Evolutionary conservation across 2,113 vertebrate genomes (phyloP).

Genomic region (Cebidichthys violaceus): DNA sequence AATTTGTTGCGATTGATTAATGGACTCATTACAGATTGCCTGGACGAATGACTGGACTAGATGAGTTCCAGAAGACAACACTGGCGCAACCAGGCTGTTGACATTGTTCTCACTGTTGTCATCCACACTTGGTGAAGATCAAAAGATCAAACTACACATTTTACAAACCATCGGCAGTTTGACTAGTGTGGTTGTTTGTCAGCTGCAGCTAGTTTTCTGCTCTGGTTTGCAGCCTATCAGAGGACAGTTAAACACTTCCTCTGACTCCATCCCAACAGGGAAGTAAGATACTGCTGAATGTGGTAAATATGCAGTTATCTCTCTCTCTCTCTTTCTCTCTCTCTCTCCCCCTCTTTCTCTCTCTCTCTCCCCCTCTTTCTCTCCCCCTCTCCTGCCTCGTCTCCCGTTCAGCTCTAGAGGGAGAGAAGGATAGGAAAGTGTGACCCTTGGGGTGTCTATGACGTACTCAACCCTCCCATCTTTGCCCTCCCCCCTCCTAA

Average conservation of each 20-base stretch:
- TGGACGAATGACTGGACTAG: neutral
- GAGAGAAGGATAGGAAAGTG: slow-evolving; percentile 71
- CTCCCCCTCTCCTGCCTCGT: slow-evolving; percentile 48
- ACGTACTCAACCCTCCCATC: slow-evolving; percentile 63
- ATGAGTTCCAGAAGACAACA: neutral
- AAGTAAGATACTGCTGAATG: slow-evolving; percentile 77
- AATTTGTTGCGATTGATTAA: too few relatives aligned
- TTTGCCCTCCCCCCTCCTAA: slow-evolving; percentile 33
- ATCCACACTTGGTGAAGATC: slow-evolving; percentile 11
- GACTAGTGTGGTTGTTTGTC: slow-evolving; percentile 56
- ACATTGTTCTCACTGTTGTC: neutral
- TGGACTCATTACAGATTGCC: too few relatives aligned
- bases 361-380: slow-evolving; percentile 40
- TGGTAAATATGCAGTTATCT: slow-evolving; percentile 73
- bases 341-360: slow-evolving; percentile 41
- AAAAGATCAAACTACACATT: slow-evolving; percentile 26
- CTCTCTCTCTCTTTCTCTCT: slow-evolving; percentile 40
- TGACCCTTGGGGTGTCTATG: slow-evolving; percentile 72
- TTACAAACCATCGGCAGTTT: neutral
- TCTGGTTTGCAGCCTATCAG: slow-evolving; percentile 68
- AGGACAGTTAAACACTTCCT: slow-evolving; percentile 73
- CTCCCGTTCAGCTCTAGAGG: slow-evolving; percentile 69
- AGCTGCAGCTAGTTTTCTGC: slow-evolving; percentile 60
- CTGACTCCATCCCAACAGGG: slow-evolving; percentile 72
- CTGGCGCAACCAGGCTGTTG: neutral